These are phyloP conservation scores for Excalfactoria chinensis DNA, from an alignment of 2,113 vertebrate genomes.

Conservation along the genomic window DNA sequence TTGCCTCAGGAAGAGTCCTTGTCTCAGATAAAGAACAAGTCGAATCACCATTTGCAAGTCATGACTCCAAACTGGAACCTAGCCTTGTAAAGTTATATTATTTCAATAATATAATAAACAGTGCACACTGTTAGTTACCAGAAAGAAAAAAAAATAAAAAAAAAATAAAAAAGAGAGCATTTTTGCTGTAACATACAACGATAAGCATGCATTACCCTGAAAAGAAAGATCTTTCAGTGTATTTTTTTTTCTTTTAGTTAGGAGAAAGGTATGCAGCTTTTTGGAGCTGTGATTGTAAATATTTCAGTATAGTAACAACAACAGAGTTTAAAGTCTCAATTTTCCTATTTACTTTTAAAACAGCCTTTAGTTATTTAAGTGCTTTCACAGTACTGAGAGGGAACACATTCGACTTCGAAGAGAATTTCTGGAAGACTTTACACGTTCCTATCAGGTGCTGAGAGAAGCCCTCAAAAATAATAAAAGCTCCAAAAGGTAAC, in stretches of 20 bases:
- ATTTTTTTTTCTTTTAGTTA: background rate
- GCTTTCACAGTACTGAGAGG: background rate
- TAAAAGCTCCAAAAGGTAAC: background rate
- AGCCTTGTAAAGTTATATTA: constrained; percentile 26
- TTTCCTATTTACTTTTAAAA: constrained; percentile 34
- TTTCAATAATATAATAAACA: background rate
- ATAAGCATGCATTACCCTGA: constrained; percentile 34
- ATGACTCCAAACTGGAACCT: constrained; percentile 13
- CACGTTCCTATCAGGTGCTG: background rate
- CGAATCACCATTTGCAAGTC: background rate
- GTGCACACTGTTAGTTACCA: background rate
- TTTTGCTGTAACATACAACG: background rate
- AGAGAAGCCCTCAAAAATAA: background rate
- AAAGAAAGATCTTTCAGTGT: background rate
- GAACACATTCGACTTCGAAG: background rate
- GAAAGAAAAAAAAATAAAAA: background rate
- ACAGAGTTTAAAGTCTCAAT: background rate
- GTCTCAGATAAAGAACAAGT: background rate
- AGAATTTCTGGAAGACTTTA: background rate
- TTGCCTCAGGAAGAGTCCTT: background rate
- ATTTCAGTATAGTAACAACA: constrained; percentile 11
- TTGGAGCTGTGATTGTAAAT: background rate
- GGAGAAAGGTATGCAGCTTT: constrained; percentile 13
- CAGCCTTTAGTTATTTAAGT: background rate
- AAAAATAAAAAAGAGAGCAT: no score